These are phyloP conservation scores for Lithophane leautieri DNA, from an alignment of 2,888 invertebrate species.

Conservation along the genomic window DNA sequence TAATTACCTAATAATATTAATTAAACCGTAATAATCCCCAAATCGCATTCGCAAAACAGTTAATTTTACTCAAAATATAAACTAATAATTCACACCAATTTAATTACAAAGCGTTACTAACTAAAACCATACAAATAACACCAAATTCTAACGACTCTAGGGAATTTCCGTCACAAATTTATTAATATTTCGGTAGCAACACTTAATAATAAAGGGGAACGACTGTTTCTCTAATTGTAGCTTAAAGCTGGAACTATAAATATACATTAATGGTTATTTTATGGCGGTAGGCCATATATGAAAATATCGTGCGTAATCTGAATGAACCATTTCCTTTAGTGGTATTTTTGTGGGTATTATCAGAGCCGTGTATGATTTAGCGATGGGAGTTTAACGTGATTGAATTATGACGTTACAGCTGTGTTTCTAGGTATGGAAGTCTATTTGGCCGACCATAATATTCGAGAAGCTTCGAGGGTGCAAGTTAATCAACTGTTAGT, in stretches of 20 bases:
- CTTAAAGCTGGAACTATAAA: slow-evolving; percentile 36
- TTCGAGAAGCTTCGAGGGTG: not conserved
- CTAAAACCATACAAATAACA: slow-evolving; percentile 23
- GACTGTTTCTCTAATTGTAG: slow-evolving; percentile 60
- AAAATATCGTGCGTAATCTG: slow-evolving; percentile 71
- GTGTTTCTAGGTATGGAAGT: too few species aligned
- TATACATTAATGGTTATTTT: slow-evolving; percentile 61
- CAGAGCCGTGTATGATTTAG: slow-evolving; percentile 45
- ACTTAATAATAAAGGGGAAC: slow-evolving; percentile 48
- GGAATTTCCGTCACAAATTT: slow-evolving; percentile 58
- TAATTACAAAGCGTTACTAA: slow-evolving; percentile 29
- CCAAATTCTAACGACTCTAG: slow-evolving; percentile 23
- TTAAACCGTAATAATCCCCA: not conserved
- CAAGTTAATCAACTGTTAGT: too few species aligned
- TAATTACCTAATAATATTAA: too few species aligned
- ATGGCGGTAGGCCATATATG: slow-evolving; percentile 51
- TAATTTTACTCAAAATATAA: not conserved
- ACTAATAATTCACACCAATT: slow-evolving; percentile 14
- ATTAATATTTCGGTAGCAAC: slow-evolving; percentile 51
- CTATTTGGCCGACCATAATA: too few species aligned
- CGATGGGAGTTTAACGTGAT: not conserved
- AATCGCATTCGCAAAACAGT: not conserved
- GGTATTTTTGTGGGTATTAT: slow-evolving; percentile 60
- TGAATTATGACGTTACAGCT: not conserved
- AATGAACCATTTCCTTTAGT: slow-evolving; percentile 63